phyloP scores from a whole-genome alignment of 1,140 invertebrate genomes.

The Chymomyza costata region DNA sequence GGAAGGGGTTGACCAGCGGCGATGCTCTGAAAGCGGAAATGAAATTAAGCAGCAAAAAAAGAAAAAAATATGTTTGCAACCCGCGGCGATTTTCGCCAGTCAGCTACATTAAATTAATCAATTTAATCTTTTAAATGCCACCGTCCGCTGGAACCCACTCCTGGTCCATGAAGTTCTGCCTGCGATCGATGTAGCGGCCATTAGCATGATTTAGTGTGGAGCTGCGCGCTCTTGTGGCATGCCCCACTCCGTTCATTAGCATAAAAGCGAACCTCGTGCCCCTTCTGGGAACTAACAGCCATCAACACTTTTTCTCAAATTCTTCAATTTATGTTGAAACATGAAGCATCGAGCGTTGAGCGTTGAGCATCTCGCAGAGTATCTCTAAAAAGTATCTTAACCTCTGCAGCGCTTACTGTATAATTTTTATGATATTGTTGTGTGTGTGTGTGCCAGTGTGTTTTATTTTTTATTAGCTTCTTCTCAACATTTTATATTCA shows the following conservation, averaged over 20 bases:
- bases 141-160: conserved; percentile 3
- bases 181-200: conserved; percentile 36
- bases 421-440: conserved; percentile 67
- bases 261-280: conserved; percentile 57
- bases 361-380: conserved; percentile 11
- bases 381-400: no score
- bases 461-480: conserved; percentile 42
- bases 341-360: conserved; percentile 23
- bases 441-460: conserved; percentile 34
- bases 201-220: conserved; percentile 59
- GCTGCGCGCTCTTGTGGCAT: conserved; percentile 19
- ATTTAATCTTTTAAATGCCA: conserved; percentile 58
- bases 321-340: conserved; percentile 20
- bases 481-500: conserved; percentile 56
- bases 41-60: conserved; percentile 71
- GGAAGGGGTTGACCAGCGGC: not conserved
- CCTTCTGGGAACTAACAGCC: conserved; percentile 46
- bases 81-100: not conserved
- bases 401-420: conserved; percentile 45
- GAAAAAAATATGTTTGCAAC: conserved; percentile 64
- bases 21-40: conserved; percentile 52
- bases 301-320: conserved; percentile 22
- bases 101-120: conserved; percentile 67
- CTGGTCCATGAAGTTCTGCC: not conserved
- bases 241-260: conserved; percentile 35